phyloP scores from a whole-genome alignment of 1,140 invertebrate species.

The Himalopsyche phryganea region DNA sequence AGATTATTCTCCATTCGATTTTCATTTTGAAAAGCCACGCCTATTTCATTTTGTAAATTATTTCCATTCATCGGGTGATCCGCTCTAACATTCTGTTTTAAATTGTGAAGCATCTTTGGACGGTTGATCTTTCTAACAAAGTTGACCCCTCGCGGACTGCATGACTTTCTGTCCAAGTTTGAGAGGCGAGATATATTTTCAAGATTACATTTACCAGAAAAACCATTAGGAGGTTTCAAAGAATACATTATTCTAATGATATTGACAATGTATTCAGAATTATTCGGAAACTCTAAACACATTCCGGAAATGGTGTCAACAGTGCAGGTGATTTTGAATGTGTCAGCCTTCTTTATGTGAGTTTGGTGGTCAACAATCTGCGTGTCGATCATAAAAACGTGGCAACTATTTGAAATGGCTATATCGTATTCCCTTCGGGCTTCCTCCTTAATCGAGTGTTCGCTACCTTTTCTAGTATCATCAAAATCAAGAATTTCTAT shows the following conservation, averaged over 20 bases:
- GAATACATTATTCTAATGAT: constrained; percentile 65
- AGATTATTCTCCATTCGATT: constrained; percentile 9
- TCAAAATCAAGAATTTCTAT: constrained; percentile 31
- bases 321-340: constrained; percentile 77
- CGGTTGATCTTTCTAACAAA: constrained; percentile 31
- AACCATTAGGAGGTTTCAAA: constrained; percentile 50
- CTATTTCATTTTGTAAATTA: constrained; percentile 18
- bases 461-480: constrained; percentile 19
- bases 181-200: constrained; percentile 48
- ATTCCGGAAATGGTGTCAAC: constrained; percentile 62
- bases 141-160: constrained; percentile 24
- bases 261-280: constrained; percentile 81
- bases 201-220: constrained; percentile 40
- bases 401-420: constrained; percentile 81
- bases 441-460: constrained; percentile 35
- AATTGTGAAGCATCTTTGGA: constrained; percentile 30
- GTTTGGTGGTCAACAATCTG: constrained; percentile 76
- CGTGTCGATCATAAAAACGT: constrained; percentile 91
- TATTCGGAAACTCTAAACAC: constrained; percentile 86
- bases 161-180: constrained; percentile 31
- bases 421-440: constrained; percentile 46
- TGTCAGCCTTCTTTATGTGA: constrained; percentile 71
- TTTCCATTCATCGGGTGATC: constrained; percentile 1
- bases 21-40: constrained; percentile 1
- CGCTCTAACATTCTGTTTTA: constrained; percentile 29